Conservation (phyloP, 2,888 invertebrate species). For the Apocheima hispidaria region DNA sequence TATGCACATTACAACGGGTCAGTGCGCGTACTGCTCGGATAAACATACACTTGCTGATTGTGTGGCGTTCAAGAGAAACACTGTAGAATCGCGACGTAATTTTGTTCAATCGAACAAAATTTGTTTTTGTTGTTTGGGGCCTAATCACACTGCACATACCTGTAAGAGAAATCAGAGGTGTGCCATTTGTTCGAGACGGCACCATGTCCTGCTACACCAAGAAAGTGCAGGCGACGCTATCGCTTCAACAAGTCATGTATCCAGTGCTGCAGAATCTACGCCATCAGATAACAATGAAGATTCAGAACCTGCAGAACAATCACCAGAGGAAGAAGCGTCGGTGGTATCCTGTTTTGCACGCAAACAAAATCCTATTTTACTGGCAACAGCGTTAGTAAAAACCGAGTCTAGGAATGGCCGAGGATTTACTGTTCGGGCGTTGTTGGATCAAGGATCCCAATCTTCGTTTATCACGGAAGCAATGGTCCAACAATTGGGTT, state of each 20-base stretch:
- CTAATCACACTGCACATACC: constrained; percentile 14
- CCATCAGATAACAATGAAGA: too few relatives aligned
- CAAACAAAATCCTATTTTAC: background rate
- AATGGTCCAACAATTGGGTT: background rate
- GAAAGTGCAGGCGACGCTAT: background rate
- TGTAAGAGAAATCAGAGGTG: background rate
- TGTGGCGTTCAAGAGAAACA: constrained; percentile 5
- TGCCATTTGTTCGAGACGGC: background rate
- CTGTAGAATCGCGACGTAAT: constrained; percentile 5
- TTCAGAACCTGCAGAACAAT: background rate
- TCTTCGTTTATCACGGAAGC: background rate
- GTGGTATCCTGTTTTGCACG: background rate
- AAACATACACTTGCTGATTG: constrained; percentile 12
- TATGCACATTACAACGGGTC: background rate
- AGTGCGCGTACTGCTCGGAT: constrained; percentile 13
- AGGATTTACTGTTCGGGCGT: background rate
- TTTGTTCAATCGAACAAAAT: constrained; percentile 7
- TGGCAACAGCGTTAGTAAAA: background rate
- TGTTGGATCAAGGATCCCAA: background rate
- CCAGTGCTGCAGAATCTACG: background rate
- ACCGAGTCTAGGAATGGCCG: background rate
- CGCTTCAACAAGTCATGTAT: background rate
- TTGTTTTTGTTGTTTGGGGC: constrained; percentile 22
- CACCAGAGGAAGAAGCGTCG: too few relatives aligned
- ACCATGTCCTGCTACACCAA: constrained; percentile 3